Evolutionary conservation across 37 sponge, comb jelly and placozoan species (phyloP).

Genomic region (Hormiphora californensis): DNA sequence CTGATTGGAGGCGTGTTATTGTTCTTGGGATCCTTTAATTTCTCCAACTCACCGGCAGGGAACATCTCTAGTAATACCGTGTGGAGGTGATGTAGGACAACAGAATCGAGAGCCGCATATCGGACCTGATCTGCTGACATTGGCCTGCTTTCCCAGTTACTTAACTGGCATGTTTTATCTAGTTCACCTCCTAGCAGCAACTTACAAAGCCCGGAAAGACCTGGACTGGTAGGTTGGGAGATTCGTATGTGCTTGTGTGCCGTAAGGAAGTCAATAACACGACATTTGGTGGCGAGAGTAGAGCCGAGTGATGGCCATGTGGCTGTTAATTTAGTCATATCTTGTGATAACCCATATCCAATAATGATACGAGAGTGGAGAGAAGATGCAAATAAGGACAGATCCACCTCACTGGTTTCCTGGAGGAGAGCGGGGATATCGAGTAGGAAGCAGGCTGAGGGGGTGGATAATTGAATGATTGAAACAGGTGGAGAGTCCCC

Average conservation of each 20-base stretch:
- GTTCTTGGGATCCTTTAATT: no score
- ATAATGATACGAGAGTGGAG: not conserved
- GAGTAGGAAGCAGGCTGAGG: not conserved
- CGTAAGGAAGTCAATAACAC: not conserved
- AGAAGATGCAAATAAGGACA: not conserved
- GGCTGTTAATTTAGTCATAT: not conserved
- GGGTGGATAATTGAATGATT: not conserved
- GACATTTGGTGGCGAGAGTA: not conserved
- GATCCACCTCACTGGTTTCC: not conserved
- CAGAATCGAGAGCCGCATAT: slow-evolving; percentile 20
- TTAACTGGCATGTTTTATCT: slow-evolving; percentile 24
- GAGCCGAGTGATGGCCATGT: not conserved
- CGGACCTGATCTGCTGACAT: not conserved
- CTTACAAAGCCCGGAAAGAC: slow-evolving; percentile 2
- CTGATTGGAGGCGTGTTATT: not conserved
- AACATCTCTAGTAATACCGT: not conserved
- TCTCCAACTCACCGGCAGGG: not conserved
- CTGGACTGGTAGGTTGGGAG: not conserved
- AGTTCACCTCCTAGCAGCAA: not conserved
- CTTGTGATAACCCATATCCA: not conserved
- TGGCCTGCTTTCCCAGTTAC: slow-evolving; percentile 5
- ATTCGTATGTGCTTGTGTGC: slow-evolving; percentile 46
- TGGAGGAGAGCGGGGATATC: not conserved
- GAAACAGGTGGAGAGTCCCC: not conserved
- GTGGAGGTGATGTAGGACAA: slow-evolving; percentile 4